phyloP scores from a whole-genome alignment of 2,113 vertebrate genomes.

The Globicephala melas region DNA sequence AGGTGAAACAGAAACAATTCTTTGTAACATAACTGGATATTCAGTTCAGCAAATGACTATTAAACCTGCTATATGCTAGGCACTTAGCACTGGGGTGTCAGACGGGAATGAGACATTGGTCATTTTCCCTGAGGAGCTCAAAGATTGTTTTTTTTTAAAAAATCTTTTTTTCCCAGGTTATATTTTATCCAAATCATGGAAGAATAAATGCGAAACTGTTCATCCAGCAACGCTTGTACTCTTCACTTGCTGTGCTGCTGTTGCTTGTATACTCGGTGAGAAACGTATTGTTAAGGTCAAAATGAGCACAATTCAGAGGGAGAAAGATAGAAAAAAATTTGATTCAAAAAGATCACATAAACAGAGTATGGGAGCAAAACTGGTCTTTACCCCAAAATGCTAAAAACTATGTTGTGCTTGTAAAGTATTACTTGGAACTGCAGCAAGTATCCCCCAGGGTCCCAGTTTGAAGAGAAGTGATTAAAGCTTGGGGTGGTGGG shows the following conservation, averaged over 20 bases:
- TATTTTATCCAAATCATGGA: not conserved
- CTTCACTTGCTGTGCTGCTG: not conserved
- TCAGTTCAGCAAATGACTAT: not conserved
- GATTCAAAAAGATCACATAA: not conserved
- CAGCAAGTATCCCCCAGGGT: not conserved
- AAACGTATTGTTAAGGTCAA: not conserved
- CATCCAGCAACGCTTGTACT: no score
- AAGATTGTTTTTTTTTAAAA: not conserved
- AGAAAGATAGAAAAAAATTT: not conserved
- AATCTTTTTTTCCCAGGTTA: not conserved
- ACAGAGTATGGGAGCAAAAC: not conserved
- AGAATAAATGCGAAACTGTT: not conserved
- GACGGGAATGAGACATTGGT: not conserved
- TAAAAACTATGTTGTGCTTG: not conserved
- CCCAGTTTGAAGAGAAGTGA: not conserved
- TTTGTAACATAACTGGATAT: not conserved
- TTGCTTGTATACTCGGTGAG: not conserved
- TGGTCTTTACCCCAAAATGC: not conserved
- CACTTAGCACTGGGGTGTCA: not conserved
- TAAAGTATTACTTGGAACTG: not conserved
- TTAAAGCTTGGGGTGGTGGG: not conserved
- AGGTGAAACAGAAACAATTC: not conserved
- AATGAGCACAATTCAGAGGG: not conserved
- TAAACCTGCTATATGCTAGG: not conserved
- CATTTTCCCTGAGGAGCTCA: not conserved